phyloP scores from a whole-genome alignment of 2,888 invertebrate species.

The Embidobia sp. region DNA sequence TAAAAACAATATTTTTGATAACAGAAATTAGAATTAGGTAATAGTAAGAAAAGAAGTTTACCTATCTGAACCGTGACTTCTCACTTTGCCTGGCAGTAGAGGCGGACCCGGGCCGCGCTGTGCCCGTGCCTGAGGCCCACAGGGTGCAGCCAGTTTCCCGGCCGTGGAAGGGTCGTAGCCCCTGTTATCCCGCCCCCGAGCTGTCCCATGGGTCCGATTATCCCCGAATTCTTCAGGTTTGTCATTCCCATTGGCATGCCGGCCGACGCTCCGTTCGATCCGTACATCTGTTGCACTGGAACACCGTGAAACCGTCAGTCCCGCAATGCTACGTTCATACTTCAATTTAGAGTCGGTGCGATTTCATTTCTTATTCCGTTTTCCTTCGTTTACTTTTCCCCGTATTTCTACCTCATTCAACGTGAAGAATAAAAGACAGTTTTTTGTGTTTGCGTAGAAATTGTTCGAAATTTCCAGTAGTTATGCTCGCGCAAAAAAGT shows the following conservation, averaged over 20 bases:
- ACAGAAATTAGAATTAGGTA: no score
- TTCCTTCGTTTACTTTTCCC: slow-evolving; percentile 1
- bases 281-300: slow-evolving; percentile 90
- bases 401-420: no score
- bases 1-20: no score
- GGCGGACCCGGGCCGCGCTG: slow-evolving; percentile 90
- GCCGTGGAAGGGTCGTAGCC: slow-evolving; percentile 82
- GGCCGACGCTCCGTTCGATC: slow-evolving; percentile 86
- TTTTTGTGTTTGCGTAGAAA: no score
- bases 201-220: slow-evolving; percentile 84
- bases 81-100: slow-evolving; percentile 89
- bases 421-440: no score
- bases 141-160: slow-evolving; percentile 98
- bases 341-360: slow-evolving; percentile 37
- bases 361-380: neutral
- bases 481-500: no score
- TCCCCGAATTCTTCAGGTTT: slow-evolving; percentile 81
- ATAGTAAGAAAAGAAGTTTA: no score
- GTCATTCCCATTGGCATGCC: slow-evolving; percentile 81
- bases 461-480: no score
- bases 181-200: slow-evolving; percentile 80
- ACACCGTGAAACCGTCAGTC: slow-evolving; percentile 81
- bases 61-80: slow-evolving; percentile 83
- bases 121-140: slow-evolving; percentile 90
- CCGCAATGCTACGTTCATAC: slow-evolving; percentile 71